These are phyloP conservation scores for Rhincodon typus DNA, from an alignment of 2,797 vertebrate species.

Conservation along the genomic window DNA sequence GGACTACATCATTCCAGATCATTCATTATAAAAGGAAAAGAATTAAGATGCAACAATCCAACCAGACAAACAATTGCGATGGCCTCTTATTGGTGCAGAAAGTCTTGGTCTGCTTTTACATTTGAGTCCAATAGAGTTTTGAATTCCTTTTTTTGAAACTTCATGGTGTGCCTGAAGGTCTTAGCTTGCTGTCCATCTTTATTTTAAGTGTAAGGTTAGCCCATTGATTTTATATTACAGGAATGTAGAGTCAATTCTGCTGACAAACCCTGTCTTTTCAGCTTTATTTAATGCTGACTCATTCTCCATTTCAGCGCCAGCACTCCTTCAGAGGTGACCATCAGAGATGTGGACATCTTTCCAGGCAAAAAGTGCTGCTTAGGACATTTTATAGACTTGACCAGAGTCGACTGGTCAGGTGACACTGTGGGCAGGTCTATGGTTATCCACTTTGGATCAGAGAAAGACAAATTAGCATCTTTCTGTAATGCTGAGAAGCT, in stretches of 20 bases:
- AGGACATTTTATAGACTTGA: not conserved
- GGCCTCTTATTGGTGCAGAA: not conserved
- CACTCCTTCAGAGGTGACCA: not conserved
- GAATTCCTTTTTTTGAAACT: not conserved
- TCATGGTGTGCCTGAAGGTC: not conserved
- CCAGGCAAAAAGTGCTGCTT: not conserved
- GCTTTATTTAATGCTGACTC: not conserved
- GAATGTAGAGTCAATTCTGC: not conserved
- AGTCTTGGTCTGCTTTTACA: not conserved
- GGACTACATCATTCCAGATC: not conserved
- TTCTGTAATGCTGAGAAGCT: not conserved
- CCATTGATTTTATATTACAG: not conserved
- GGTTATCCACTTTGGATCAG: not conserved
- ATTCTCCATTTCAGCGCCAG: not conserved
- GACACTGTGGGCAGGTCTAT: not conserved
- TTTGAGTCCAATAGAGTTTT: not conserved
- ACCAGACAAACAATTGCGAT: not conserved
- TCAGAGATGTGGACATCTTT: not conserved
- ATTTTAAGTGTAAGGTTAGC: not conserved
- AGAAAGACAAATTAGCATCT: not conserved
- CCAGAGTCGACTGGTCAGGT: not conserved
- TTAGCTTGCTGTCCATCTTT: not conserved
- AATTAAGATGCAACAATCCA: not conserved
- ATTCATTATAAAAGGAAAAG: not conserved
- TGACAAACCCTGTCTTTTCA: not conserved